Base-by-base conservation (phyloP, 1,140 invertebrate species). In the Aphaenogaster ashmeadi region DNA sequence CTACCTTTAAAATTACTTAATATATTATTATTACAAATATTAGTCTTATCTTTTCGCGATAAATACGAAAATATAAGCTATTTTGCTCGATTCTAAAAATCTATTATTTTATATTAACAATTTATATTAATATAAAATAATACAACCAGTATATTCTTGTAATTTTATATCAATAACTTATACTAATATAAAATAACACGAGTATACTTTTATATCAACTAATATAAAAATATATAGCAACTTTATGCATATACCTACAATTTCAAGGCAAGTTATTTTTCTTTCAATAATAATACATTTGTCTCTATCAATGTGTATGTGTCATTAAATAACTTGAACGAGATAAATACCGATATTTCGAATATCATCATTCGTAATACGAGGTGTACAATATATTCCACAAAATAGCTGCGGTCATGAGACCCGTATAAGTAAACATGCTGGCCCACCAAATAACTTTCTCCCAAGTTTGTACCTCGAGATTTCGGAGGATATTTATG, bases 401-500 rank as follows among this genome's bases (percentile, higher is more conserved):
- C 0, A 98, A 95, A 64, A 99, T 97, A 15, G 97, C 97, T 72
- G 96, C 97, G 6, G 96, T 94, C 96, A 98, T 98, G 1, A 99
- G 96, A 0, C 96, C 95, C n/a, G 97, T 95, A 91, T 97, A 99
- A 0, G 98, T 93, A 8, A 97, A 95, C 15, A 99, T 96, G 54
- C 98, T 97, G 74, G 97, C 96, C 98, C 98, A 99, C 97, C 98
- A 98, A 52, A 97, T 95, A 85, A 96, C 95, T 89, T 97, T 97
- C 94, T 99, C 99, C 97, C 98, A 98, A 64, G 96, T 97, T 74
- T 97, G 97, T 79, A 98, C 97, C 93, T 98, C 97, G 3, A 99
- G 96, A 96, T 99, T 99, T 38, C 98, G 96, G 2, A 99, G 96
- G 0, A 99, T 97, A 44, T 98, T 97, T 64, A 99, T 97, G n/a